These are phyloP conservation scores for Condylostylus longicornis DNA, from an alignment of 1,140 invertebrate genomes.

Conservation along the genomic window DNA sequence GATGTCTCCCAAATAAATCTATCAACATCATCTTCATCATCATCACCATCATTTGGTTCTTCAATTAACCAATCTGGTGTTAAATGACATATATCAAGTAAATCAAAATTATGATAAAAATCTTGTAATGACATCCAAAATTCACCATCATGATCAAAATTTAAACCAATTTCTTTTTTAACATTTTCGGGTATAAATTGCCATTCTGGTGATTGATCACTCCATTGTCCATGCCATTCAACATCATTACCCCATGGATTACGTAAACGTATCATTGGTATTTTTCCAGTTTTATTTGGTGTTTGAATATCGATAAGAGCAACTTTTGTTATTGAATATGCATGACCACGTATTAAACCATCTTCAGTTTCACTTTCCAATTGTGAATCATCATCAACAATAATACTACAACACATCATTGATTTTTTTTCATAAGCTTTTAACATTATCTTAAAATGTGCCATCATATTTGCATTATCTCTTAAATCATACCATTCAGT, in stretches of 20 bases:
- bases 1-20: slow-evolving; percentile 64
- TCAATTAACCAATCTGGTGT: slow-evolving; percentile 66
- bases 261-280: slow-evolving; percentile 38
- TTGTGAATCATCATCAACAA: slow-evolving; percentile 33
- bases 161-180: slow-evolving; percentile 59
- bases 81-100: slow-evolving; percentile 71
- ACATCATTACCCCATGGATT: slow-evolving; percentile 51
- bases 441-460: slow-evolving; percentile 43
- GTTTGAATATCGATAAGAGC: slow-evolving; percentile 36
- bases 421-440: slow-evolving; percentile 45
- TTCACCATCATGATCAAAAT: slow-evolving; percentile 72
- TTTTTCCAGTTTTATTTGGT: slow-evolving; percentile 20
- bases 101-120: slow-evolving; percentile 41
- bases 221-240: slow-evolving; percentile 44
- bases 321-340: slow-evolving; percentile 45
- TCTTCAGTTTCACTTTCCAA: slow-evolving; percentile 43
- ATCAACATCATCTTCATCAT: slow-evolving; percentile 61
- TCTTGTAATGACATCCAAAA: slow-evolving; percentile 74
- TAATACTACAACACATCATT: slow-evolving; percentile 56
- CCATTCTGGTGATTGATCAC: slow-evolving; percentile 52
- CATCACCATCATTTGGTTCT: slow-evolving; percentile 35
- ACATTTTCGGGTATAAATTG: slow-evolving; percentile 56
- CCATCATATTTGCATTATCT: slow-evolving; percentile 28
- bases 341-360: slow-evolving; percentile 51
- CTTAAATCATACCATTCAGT: slow-evolving; percentile 38